Percentiles rank a stretch among this genome's conserved stretches.
Evolutionary conservation across 2,888 invertebrate species (phyloP).

Genomic region (Thecocarcelia acutangulata): DNA sequence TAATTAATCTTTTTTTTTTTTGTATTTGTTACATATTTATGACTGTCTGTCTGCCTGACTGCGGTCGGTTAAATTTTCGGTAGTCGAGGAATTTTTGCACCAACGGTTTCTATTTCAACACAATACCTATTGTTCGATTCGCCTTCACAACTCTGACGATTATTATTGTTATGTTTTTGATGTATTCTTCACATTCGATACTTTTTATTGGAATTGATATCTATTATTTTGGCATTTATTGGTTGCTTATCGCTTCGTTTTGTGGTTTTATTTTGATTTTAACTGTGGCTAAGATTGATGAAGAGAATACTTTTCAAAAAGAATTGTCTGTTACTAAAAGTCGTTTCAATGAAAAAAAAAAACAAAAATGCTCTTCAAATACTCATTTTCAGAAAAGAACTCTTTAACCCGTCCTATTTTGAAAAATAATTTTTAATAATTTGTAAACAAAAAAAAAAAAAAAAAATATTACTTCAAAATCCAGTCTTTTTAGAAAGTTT

Average conservation of each 20-base stretch:
- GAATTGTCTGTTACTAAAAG: too few relatives aligned
- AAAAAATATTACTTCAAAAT: too few relatives aligned
- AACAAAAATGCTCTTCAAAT: too few relatives aligned
- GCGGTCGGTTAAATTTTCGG: slow-evolving; percentile 22
- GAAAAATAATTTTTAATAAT: too few relatives aligned
- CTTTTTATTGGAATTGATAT: slow-evolving; percentile 49
- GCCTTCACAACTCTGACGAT: neutral
- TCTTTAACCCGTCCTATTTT: too few relatives aligned
- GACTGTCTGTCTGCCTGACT: neutral
- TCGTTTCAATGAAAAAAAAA: too few relatives aligned
- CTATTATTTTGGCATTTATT: slow-evolving; percentile 66
- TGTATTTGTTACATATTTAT: slow-evolving; percentile 15
- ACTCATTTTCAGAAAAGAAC: too few relatives aligned
- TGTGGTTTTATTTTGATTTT: slow-evolving; percentile 63
- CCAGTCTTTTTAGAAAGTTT: too few relatives aligned
- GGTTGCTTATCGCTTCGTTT: slow-evolving; percentile 53
- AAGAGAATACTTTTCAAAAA: neutral
- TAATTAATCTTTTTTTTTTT: neutral
- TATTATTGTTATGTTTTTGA: slow-evolving; percentile 4
- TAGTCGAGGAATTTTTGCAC: slow-evolving; percentile 42
- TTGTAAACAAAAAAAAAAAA: too few relatives aligned
- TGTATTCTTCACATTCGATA: slow-evolving; percentile 25
- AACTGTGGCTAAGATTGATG: neutral
- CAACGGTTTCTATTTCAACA: slow-evolving; percentile 33
- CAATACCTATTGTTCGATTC: slow-evolving; percentile 37